Percentiles rank a stretch among this genome's conserved stretches.
Evolutionary conservation across 2,113 vertebrate species (phyloP).

Genomic region (Tauraco erythrolophus): DNA sequence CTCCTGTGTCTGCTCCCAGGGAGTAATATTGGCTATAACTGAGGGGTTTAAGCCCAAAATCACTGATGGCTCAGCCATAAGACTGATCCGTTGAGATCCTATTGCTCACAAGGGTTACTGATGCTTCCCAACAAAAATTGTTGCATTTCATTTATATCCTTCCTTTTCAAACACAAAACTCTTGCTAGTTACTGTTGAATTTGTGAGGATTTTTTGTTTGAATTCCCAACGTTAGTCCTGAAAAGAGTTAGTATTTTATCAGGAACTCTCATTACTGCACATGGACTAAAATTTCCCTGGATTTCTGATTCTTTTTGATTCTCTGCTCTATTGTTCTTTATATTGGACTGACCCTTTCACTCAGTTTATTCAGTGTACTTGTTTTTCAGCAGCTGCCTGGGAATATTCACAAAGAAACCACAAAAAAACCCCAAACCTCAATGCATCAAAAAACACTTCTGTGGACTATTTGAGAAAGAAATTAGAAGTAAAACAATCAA

Average conservation of each 20-base stretch:
- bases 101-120: neutral
- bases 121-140: neutral
- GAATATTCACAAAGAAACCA: neutral
- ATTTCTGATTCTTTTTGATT: neutral
- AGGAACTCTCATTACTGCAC: neutral
- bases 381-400: constrained; percentile 25
- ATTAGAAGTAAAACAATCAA: neutral
- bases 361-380: neutral
- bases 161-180: neutral
- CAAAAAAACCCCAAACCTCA: neutral
- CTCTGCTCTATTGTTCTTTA: neutral
- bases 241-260: neutral
- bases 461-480: neutral
- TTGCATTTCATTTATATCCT: neutral
- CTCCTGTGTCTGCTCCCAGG: neutral
- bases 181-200: neutral
- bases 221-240: neutral
- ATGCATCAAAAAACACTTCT: neutral
- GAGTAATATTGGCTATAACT: neutral
- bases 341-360: neutral
- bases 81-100: neutral
- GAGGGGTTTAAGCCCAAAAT: neutral
- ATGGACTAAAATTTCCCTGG: neutral
- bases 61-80: neutral
- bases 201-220: neutral